These are phyloP conservation scores for Andrena camellia DNA, from an alignment of 2,888 invertebrate species.

Conservation along the genomic window DNA sequence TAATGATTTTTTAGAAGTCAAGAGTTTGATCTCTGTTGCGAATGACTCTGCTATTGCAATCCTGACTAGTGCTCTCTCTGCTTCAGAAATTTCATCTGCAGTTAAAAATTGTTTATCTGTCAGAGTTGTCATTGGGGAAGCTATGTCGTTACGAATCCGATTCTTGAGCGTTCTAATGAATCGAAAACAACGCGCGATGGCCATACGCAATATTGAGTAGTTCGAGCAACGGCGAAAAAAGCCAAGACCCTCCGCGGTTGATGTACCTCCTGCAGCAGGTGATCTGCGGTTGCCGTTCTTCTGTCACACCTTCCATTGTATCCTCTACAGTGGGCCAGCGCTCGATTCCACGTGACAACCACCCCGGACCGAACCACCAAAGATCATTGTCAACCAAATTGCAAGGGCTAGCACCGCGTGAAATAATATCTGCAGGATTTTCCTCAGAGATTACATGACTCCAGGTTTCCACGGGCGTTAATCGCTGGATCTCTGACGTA, in stretches of 20 bases:
- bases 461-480: not conserved
- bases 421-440: constrained; percentile 20
- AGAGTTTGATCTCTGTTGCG: not conserved
- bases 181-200: not conserved
- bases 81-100: too few relatives aligned
- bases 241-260: too few relatives aligned
- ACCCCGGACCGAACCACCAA: not conserved
- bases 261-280: too few relatives aligned
- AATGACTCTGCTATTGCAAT: not conserved
- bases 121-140: not conserved
- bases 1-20: not conserved
- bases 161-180: not conserved
- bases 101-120: not conserved
- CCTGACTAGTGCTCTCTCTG: not conserved
- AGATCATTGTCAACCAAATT: not conserved
- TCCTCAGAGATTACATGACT: not conserved
- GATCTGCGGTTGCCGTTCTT: too few relatives aligned
- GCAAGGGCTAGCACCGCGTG: not conserved
- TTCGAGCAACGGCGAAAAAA: not conserved
- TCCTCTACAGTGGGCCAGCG: fast-evolving
- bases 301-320: too few relatives aligned
- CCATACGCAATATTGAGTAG: not conserved
- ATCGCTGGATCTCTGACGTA: not conserved
- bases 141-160: not conserved
- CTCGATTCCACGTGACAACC: not conserved